Evolutionary conservation across 2,113 vertebrate species (phyloP).

Genomic region (Balaeniceps rex): DNA sequence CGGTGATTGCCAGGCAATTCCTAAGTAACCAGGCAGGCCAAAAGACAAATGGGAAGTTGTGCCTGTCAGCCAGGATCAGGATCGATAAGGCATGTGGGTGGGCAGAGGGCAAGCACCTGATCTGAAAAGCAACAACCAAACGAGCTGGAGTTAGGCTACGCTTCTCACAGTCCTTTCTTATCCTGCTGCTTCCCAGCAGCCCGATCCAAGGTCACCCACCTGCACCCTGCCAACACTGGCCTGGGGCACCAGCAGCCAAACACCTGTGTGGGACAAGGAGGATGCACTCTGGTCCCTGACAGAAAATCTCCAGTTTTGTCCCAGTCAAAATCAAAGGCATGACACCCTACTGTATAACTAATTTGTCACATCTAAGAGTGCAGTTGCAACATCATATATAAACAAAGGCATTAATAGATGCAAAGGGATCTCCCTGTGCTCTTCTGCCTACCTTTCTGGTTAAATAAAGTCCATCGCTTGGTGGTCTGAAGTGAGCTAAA

Average conservation of each 20-base stretch:
- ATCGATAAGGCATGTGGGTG: too few species aligned
- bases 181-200: not conserved
- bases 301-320: not conserved
- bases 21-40: not conserved
- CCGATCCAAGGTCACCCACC: not conserved
- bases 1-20: not conserved
- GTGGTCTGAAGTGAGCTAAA: not conserved
- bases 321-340: not conserved
- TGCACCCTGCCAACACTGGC: not conserved
- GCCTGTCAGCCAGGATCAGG: not conserved
- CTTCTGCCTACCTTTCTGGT: not conserved
- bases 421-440: not conserved
- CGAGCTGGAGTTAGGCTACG: not conserved
- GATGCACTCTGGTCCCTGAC: not conserved
- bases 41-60: not conserved
- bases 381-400: not conserved
- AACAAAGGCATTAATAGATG: not conserved
- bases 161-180: not conserved
- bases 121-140: not conserved
- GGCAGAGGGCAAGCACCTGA: not conserved
- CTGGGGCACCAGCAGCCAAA: not conserved
- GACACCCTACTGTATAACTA: not conserved
- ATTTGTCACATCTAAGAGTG: not conserved
- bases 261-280: not conserved
- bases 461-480: not conserved